A percentile compares a stretch with the other conserved stretches of the same genome.
Conservation (phyloP, 1,140 invertebrate species). For the Zaprionus gabonicus region DNA sequence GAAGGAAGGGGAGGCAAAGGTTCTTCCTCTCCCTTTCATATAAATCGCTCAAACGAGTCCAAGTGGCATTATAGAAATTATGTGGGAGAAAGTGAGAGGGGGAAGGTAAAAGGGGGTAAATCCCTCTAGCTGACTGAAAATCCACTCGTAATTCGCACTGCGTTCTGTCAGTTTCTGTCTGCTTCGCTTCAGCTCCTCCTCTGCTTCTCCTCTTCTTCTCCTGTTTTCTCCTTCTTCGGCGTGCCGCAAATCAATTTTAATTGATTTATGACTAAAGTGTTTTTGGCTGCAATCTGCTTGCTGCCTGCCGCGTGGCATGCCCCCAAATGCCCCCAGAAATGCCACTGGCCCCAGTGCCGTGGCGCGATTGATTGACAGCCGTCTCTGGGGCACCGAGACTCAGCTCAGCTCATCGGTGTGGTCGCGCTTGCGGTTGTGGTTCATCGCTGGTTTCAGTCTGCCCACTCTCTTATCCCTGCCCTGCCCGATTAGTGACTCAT, state of each 20-base stretch:
- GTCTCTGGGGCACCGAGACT: slow-evolving; percentile 28
- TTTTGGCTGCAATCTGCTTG: slow-evolving; percentile 61
- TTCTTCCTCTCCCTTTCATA: slow-evolving; percentile 30
- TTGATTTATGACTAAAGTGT: slow-evolving; percentile 80
- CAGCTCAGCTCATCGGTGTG: slow-evolving; percentile 13
- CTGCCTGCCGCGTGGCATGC: slow-evolving; percentile 16
- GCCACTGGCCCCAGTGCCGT: background rate
- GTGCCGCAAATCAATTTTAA: slow-evolving; percentile 73
- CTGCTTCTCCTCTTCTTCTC: background rate
- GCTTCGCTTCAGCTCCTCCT: background rate
- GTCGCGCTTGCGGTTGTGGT: slow-evolving; percentile 13
- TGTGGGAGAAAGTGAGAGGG: slow-evolving; percentile 3
- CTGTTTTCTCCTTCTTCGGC: background rate
- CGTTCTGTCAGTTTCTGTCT: slow-evolving; percentile 54
- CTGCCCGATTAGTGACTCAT: slow-evolving; percentile 69
- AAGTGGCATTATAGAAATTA: slow-evolving; percentile 71
- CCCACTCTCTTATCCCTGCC: background rate
- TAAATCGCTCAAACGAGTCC: slow-evolving; percentile 55
- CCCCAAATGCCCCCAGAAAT: slow-evolving; percentile 42
- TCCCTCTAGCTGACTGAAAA: slow-evolving; percentile 15
- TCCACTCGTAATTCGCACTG: slow-evolving; percentile 61
- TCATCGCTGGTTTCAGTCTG: background rate
- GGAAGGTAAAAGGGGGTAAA: background rate
- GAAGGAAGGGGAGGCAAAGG: background rate
- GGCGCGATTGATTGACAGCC: slow-evolving; percentile 68